These are phyloP conservation scores for Mimumesa dahlbomi DNA, from an alignment of 2,888 invertebrate genomes.

Conservation along the genomic window DNA sequence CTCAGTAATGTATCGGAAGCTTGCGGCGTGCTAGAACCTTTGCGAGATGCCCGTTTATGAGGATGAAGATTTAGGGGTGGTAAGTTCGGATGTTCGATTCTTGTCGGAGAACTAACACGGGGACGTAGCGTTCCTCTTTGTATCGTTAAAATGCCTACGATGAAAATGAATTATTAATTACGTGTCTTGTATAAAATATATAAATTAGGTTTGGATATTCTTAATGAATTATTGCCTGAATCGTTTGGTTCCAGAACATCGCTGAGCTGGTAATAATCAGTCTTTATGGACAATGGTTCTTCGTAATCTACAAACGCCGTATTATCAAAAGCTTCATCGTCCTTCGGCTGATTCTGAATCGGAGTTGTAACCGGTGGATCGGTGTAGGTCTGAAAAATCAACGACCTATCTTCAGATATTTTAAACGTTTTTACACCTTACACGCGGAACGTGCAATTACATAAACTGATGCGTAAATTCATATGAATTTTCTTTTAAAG, in stretches of 20 bases:
- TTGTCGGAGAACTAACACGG: constrained; percentile 89
- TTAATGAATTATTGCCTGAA: constrained; percentile 63
- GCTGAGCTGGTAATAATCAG: constrained; percentile 86
- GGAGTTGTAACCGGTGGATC: constrained; percentile 75
- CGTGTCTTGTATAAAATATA: background rate
- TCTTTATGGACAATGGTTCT: constrained; percentile 87
- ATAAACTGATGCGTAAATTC: background rate
- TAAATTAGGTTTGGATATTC: too few relatives aligned
- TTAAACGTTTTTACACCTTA: constrained; percentile 19
- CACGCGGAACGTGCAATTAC: background rate
- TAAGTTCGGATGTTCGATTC: constrained; percentile 90
- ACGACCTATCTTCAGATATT: constrained; percentile 49
- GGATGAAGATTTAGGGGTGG: constrained; percentile 88
- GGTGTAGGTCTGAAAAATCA: constrained; percentile 73
- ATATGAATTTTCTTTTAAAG: background rate
- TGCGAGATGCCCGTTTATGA: constrained; percentile 77
- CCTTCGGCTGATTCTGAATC: constrained; percentile 69
- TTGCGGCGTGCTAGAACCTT: constrained; percentile 70
- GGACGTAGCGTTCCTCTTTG: constrained; percentile 82
- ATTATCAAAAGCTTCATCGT: constrained; percentile 84
- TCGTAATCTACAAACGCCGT: constrained; percentile 91
- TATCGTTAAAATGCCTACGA: constrained; percentile 68
- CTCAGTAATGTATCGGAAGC: constrained; percentile 72
- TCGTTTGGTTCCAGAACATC: constrained; percentile 79
- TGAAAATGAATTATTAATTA: constrained; percentile 3